Evolutionary conservation across 2,888 invertebrate species (phyloP).

Genomic region (Protonemura montana): DNA sequence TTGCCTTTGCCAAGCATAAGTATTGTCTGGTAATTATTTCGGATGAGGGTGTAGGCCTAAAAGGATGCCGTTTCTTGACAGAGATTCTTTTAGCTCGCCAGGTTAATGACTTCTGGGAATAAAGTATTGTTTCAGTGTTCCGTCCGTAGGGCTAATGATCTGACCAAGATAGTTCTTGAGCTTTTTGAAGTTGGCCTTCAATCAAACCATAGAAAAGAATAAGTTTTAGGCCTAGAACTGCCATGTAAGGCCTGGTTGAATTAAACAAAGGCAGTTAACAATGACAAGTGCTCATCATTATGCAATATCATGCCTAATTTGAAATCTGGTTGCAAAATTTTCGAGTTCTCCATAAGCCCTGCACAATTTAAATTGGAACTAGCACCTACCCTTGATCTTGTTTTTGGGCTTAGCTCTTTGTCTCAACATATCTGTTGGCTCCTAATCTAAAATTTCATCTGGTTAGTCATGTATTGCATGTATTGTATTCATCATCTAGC

Average conservation of each 20-base stretch:
- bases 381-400: no score
- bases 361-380: no score
- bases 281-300: slow-evolving; percentile 7
- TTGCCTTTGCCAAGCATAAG: background rate
- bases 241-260: background rate
- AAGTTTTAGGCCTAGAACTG: background rate
- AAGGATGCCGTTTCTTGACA: slow-evolving; percentile 15
- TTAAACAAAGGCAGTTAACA: background rate
- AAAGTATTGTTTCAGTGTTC: background rate
- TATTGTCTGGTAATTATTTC: slow-evolving; percentile 15
- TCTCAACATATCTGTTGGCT: no score
- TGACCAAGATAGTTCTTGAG: background rate
- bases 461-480: background rate
- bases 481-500: background rate
- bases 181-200: background rate
- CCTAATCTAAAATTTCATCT: no score
- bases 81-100: slow-evolving; percentile 25
- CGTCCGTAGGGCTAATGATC: background rate
- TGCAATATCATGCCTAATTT: background rate
- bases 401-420: no score
- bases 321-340: background rate
- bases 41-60: slow-evolving; percentile 39
- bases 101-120: slow-evolving; percentile 37
- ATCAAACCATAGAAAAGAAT: background rate
- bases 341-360: background rate